A percentile compares a stretch with the other conserved stretches of the same genome.
phyloP scores from a whole-genome alignment of 2,797 vertebrate genomes.

The Spatula clypeata region DNA sequence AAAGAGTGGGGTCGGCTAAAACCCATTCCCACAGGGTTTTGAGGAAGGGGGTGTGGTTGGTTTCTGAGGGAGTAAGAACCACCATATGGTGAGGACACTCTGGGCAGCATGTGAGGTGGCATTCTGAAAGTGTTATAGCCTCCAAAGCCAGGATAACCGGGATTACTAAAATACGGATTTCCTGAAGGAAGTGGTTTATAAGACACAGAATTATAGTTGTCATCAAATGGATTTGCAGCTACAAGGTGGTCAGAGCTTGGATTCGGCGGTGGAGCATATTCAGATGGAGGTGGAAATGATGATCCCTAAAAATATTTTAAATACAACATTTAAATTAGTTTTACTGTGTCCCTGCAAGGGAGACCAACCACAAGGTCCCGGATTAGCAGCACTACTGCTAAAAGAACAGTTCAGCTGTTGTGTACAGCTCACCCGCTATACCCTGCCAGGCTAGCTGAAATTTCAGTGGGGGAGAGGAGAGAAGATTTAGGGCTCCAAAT shows the following conservation, averaged over 20 bases:
- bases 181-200: constrained; percentile 84
- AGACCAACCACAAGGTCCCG: background rate
- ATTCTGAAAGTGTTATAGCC: constrained; percentile 86
- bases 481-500: background rate
- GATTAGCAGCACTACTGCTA: background rate
- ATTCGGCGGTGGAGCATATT: constrained; percentile 90
- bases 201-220: constrained; percentile 86
- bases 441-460: constrained; percentile 39
- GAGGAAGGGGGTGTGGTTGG: constrained; percentile 85
- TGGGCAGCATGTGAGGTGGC: constrained; percentile 84
- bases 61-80: constrained; percentile 84
- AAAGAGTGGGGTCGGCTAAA: constrained; percentile 85
- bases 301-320: constrained; percentile 82
- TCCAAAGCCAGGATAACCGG: constrained; percentile 83
- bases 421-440: background rate
- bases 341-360: background rate
- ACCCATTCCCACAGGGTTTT: constrained; percentile 84
- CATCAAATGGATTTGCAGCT: constrained; percentile 91
- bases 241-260: constrained; percentile 89
- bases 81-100: constrained; percentile 84
- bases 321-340: constrained; percentile 60
- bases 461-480: constrained; percentile 14
- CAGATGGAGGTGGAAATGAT: constrained; percentile 85
- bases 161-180: constrained; percentile 82
- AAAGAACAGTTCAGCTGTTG: constrained; percentile 32